Percentiles rank a stretch among this genome's conserved stretches.
Conservation (phyloP, 2,113 vertebrate species). For the Orycteropus afer region DNA sequence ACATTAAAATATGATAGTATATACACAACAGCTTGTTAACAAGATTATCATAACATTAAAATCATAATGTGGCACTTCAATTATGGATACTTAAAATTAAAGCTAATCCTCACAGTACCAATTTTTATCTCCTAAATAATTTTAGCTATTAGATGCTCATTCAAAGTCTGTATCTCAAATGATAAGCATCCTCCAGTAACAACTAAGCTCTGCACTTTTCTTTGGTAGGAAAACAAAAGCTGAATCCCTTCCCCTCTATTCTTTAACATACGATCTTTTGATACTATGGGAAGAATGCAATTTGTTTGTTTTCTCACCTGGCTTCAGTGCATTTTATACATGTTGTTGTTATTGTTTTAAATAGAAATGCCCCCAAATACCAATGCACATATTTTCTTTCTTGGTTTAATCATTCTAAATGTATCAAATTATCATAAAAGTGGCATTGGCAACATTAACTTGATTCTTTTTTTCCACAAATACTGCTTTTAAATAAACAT, state of each 20-base stretch:
- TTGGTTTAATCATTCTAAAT: not conserved
- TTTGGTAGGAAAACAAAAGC: conserved; percentile 52
- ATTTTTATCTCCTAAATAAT: conserved; percentile 78
- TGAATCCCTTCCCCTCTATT: not conserved
- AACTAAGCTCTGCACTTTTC: conserved; percentile 20
- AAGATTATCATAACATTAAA: conserved; percentile 85
- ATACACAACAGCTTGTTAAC: conserved; percentile 83
- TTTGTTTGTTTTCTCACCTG: not conserved
- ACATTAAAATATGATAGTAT: conserved; percentile 84
- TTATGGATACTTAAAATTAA: conserved; percentile 83
- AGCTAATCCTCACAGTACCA: conserved; percentile 80
- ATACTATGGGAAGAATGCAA: not conserved
- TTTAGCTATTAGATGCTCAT: conserved; percentile 79
- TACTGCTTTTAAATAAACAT: not conserved
- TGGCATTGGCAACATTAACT: not conserved
- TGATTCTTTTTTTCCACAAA: not conserved
- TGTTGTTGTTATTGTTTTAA: not conserved
- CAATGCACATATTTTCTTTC: not conserved
- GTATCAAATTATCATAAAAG: not conserved
- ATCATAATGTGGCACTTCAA: conserved; percentile 82
- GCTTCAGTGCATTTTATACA: not conserved
- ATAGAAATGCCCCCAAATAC: not conserved
- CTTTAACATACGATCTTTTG: not conserved
- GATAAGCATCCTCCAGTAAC: conserved; percentile 56
- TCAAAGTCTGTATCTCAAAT: conserved; percentile 76